Evolutionary conservation across 37 sponge, comb jelly and placozoan genomes (phyloP).

Genomic region (Chondrilla cf. caribensis): DNA sequence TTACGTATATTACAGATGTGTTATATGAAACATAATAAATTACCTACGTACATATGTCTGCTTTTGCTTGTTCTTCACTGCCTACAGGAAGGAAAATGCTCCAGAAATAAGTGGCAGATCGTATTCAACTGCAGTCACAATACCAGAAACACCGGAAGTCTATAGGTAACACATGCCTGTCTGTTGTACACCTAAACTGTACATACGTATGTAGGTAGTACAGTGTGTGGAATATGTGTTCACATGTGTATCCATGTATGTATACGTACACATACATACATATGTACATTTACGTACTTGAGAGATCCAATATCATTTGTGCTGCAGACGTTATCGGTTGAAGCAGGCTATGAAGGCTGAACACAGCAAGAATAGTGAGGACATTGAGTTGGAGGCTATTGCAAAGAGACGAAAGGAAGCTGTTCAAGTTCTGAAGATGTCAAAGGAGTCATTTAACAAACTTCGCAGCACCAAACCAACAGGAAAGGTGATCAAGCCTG

Average conservation of each 20-base stretch:
- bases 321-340: neutral
- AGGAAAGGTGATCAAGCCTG: conserved; percentile 14
- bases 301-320: neutral
- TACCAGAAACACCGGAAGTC: conserved; percentile 20
- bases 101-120: neutral
- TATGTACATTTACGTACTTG: neutral
- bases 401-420: conserved; percentile 39
- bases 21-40: too few species aligned
- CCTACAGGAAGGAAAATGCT: too few species aligned
- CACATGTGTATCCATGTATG: neutral
- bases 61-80: too few species aligned
- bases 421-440: conserved; percentile 28
- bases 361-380: conserved; percentile 43
- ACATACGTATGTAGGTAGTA: neutral
- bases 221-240: neutral
- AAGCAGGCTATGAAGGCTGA: conserved; percentile 5
- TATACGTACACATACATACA: neutral
- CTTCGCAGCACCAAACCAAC: conserved; percentile 36
- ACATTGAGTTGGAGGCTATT: conserved; percentile 63
- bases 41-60: too few species aligned
- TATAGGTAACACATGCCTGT: neutral
- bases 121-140: neutral
- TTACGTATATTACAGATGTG: too few species aligned
- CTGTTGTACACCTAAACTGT: too few species aligned
- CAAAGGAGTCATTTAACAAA: conserved; percentile 47